Evolutionary conservation across 2,888 invertebrate species (phyloP).

Genomic region (Baccha elongata): DNA sequence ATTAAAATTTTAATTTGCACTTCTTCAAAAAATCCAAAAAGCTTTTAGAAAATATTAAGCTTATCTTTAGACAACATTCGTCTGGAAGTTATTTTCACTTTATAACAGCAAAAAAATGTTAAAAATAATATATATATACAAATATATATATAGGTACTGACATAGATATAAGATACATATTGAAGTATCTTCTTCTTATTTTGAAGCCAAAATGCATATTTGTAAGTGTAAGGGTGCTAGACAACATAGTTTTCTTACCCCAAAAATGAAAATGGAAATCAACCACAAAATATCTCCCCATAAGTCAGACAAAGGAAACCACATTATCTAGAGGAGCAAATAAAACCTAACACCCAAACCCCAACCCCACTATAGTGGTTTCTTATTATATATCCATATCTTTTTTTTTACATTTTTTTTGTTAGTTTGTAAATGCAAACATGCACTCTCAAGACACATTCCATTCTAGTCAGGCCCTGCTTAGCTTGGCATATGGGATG

Average conservation of each 20-base stretch:
- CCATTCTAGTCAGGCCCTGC: conserved; percentile 33
- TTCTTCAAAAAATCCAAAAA: not conserved
- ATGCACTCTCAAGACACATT: conserved; percentile 41
- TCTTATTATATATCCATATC: conserved; percentile 53
- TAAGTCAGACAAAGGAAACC: conserved; percentile 54
- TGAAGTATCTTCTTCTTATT: not conserved
- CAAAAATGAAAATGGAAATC: conserved; percentile 1
- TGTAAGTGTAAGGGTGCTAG: conserved; percentile 27
- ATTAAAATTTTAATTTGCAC: conserved; percentile 43
- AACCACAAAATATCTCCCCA: not conserved
- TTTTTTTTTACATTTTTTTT: conserved; percentile 6
- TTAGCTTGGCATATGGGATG: conserved; percentile 29
- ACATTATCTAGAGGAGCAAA: conserved; percentile 36
- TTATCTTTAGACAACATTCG: conserved; percentile 20
- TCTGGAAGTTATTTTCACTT: conserved; percentile 23
- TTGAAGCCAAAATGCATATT: conserved; percentile 7
- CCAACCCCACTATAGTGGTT: conserved; percentile 27
- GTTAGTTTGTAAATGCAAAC: conserved; percentile 8
- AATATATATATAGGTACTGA: not conserved
- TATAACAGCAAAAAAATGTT: conserved; percentile 1
- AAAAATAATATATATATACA: not conserved
- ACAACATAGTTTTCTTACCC: conserved; percentile 22
- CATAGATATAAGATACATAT: conserved; percentile 8
- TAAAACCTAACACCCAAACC: conserved; percentile 23
- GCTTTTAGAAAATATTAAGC: not conserved